Evolutionary conservation across 2,888 invertebrate genomes (phyloP).

Genomic region (Nasonia oneida): DNA sequence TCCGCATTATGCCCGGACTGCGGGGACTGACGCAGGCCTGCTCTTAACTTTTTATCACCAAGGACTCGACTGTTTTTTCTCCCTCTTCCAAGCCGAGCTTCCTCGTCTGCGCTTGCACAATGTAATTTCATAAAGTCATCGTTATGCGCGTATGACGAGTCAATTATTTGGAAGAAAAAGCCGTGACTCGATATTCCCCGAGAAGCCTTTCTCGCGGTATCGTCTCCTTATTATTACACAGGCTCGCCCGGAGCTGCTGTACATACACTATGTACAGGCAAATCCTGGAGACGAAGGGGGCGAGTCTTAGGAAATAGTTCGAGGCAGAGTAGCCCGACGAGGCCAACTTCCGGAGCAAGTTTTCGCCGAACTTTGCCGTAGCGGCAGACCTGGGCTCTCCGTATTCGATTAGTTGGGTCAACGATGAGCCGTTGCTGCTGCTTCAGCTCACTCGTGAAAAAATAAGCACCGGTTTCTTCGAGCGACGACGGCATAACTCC

Average conservation of each 20-base stretch:
- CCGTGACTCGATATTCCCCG: background rate
- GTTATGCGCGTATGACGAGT: background rate
- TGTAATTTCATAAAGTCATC: background rate
- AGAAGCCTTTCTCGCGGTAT: background rate
- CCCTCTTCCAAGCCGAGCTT: background rate
- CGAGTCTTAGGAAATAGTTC: slow-evolving; percentile 54
- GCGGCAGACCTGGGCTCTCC: slow-evolving; percentile 20
- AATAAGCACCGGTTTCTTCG: slow-evolving; percentile 42
- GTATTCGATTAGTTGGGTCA: slow-evolving; percentile 58
- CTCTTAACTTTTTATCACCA: slow-evolving; percentile 15
- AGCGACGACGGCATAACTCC: slow-evolving; percentile 36
- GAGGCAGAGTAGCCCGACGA: slow-evolving; percentile 26
- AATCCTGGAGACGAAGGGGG: slow-evolving; percentile 11
- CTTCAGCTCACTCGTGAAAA: slow-evolving; percentile 25
- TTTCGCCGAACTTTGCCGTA: slow-evolving; percentile 52
- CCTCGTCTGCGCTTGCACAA: background rate
- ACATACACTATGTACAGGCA: background rate
- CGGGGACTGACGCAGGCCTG: background rate
- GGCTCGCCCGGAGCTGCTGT: background rate
- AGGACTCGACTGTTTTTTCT: background rate
- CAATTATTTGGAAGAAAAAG: background rate
- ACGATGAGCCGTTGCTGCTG: background rate
- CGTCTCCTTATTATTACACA: slow-evolving; percentile 13
- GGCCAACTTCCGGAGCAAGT: slow-evolving; percentile 51
- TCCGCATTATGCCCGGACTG: slow-evolving; percentile 33